Conservation (phyloP, 1,140 invertebrate species). For the Drosophila truncata region DNA sequence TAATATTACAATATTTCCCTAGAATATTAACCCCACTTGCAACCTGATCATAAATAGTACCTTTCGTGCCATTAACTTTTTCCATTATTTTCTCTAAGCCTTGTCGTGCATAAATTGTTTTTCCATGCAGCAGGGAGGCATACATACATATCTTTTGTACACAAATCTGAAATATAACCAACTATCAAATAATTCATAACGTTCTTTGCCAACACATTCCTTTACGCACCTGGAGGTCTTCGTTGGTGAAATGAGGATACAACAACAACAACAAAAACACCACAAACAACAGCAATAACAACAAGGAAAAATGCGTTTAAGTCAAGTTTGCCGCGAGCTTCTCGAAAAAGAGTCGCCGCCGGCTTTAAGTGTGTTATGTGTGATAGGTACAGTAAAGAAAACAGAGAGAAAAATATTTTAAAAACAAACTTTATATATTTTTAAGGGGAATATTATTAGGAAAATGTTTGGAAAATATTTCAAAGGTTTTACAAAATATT, state of each 20-base stretch:
- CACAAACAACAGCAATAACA: constrained; percentile 21
- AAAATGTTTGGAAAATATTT: background rate
- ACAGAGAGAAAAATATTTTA: background rate
- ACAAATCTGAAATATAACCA: constrained; percentile 40
- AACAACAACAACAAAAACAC: constrained; percentile 26
- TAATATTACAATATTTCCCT: background rate
- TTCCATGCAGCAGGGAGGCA: constrained; percentile 2
- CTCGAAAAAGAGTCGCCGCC: constrained; percentile 58
- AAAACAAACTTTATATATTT: background rate
- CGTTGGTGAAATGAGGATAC: constrained; percentile 20
- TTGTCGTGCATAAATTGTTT: constrained; percentile 36
- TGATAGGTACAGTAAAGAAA: constrained; percentile 22
- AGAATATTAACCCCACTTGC: background rate
- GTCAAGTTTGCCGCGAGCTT: constrained; percentile 67
- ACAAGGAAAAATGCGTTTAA: constrained; percentile 76
- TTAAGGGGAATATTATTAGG: too few species aligned
- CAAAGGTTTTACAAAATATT: background rate
- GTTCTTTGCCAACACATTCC: constrained; percentile 41
- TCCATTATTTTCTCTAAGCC: constrained; percentile 38
- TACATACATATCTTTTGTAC: constrained; percentile 14
- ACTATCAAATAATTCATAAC: constrained; percentile 72
- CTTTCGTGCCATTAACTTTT: constrained; percentile 29
- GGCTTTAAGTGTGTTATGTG: constrained; percentile 42
- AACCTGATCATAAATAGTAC: constrained; percentile 9
- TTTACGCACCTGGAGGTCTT: constrained; percentile 40